A percentile compares a stretch with the other conserved stretches of the same genome.
phyloP scores from a whole-genome alignment of 1,140 invertebrate species.

The Trachymyrmex septentrionalis region DNA sequence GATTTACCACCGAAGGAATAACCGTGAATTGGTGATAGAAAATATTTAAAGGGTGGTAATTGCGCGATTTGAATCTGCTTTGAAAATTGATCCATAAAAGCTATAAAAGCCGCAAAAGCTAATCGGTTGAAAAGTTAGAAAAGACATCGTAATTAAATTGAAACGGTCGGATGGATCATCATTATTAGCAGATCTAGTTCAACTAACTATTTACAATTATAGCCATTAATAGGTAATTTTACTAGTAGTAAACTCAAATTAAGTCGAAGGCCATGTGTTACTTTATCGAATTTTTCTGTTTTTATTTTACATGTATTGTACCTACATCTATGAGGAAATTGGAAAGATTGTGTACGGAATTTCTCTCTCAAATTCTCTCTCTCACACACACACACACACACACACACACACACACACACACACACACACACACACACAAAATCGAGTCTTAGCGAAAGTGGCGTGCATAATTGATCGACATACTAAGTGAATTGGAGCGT shows the following conservation, averaged over 20 bases:
- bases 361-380: not conserved
- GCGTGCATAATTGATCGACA: conserved; percentile 31
- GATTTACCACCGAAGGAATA: not conserved
- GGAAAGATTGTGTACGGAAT: not conserved
- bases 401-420: no score
- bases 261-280: no score
- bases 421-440: no score
- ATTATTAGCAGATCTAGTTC: conserved; percentile 72
- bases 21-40: not conserved
- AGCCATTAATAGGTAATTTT: conserved; percentile 71
- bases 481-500: conserved; percentile 31
- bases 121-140: not conserved
- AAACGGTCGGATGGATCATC: conserved; percentile 63
- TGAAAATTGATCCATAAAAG: conserved; percentile 2
- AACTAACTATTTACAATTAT: conserved; percentile 76
- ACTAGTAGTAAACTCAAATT: no score
- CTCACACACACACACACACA: no score
- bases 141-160: conserved; percentile 25
- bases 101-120: conserved; percentile 52
- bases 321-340: not conserved
- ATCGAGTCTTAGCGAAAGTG: not conserved
- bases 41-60: not conserved
- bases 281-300: no score
- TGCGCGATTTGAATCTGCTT: not conserved
- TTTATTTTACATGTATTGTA: no score